Evolutionary conservation across 2,888 invertebrate species (phyloP).

Genomic region (Carabus problematicus): DNA sequence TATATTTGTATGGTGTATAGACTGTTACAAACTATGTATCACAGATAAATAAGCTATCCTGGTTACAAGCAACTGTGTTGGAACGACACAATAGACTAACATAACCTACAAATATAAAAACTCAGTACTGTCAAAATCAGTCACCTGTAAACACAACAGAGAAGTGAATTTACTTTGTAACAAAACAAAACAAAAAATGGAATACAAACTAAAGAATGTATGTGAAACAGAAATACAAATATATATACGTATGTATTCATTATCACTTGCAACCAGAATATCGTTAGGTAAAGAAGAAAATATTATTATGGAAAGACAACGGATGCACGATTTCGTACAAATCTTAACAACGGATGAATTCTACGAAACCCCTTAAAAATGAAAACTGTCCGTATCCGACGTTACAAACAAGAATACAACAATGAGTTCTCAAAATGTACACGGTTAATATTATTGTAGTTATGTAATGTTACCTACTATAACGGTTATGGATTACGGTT

Average conservation of each 20-base stretch:
- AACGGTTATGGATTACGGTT: not conserved
- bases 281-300: slow-evolving; percentile 36
- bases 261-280: slow-evolving; percentile 37
- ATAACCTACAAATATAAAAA: too few species aligned
- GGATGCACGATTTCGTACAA: slow-evolving; percentile 26
- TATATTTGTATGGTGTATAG: slow-evolving; percentile 41
- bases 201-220: not conserved
- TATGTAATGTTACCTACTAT: too few species aligned
- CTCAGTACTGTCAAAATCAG: slow-evolving; percentile 1
- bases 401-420: slow-evolving; percentile 27
- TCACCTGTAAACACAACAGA: not conserved
- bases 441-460: slow-evolving; percentile 30
- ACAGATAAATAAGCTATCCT: slow-evolving; percentile 41
- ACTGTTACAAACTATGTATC: slow-evolving; percentile 42
- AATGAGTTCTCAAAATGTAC: slow-evolving; percentile 40
- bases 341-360: not conserved
- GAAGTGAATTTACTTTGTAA: not conserved
- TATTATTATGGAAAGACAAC: slow-evolving; percentile 35
- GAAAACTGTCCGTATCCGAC: slow-evolving; percentile 30
- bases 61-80: slow-evolving; percentile 23
- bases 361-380: slow-evolving; percentile 21
- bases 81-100: not conserved
- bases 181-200: not conserved
- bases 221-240: too few species aligned
- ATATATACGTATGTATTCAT: too few species aligned